These are phyloP conservation scores for Phasianus colchicus DNA, from an alignment of 2,113 vertebrate genomes.

Conservation along the genomic window DNA sequence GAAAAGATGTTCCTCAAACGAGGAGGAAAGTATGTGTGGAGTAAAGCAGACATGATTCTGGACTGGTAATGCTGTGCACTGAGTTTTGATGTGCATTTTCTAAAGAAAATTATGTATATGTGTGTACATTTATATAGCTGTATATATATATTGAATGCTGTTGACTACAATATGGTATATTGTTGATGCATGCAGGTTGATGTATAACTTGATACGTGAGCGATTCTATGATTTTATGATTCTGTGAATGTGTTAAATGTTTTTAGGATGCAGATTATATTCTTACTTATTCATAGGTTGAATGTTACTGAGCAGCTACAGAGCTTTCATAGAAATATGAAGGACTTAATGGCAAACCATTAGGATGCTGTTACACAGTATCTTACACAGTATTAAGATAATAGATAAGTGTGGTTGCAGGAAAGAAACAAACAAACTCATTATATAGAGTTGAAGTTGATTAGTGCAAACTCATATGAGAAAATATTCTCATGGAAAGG, in stretches of 20 bases:
- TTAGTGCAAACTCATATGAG: not conserved
- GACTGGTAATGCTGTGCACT: conserved; percentile 84
- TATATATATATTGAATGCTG: not conserved
- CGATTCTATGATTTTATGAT: too few relatives aligned
- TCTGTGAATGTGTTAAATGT: not conserved
- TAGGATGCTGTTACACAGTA: not conserved
- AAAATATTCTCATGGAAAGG: rapidly evolving
- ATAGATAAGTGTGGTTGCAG: not conserved
- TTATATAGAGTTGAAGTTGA: not conserved
- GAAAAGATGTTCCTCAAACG: conserved; percentile 92
- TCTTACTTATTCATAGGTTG: not conserved
- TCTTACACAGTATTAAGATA: not conserved
- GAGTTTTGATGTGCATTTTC: not conserved
- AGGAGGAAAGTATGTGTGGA: conserved; percentile 94
- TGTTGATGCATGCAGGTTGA: not conserved
- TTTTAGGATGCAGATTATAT: not conserved
- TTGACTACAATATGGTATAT: not conserved
- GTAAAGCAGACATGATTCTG: conserved; percentile 92
- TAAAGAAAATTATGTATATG: not conserved
- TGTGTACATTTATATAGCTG: not conserved
- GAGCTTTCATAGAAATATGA: not conserved
- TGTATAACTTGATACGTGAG: not conserved
- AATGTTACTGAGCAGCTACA: not conserved
- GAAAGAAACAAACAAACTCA: not conserved
- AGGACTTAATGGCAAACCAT: not conserved